Evolutionary conservation across 2,113 vertebrate genomes (phyloP), one percentile per base, ranked within the genome.

Genomic region (Tragelaphus imberbis): DNA sequence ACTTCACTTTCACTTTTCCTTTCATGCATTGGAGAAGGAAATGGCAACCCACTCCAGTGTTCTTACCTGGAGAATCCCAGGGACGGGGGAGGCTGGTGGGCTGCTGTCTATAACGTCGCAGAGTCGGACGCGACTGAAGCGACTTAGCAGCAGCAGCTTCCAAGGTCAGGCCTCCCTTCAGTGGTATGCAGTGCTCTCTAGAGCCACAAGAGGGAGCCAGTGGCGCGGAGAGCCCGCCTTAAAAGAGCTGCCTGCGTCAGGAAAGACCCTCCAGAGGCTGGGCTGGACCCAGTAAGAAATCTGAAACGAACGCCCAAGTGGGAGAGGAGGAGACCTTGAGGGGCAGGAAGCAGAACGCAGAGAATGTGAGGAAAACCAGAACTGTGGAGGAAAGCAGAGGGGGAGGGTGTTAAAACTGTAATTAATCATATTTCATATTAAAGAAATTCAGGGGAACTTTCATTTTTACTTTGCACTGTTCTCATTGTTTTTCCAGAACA

Each of bases 201-300:
- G 7, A n/a, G 30, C 96, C 98, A 98, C 97, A 65, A 96, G 98
- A 97, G 97, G 98, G 98, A 95, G 96, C 91, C 33, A 19, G 79
- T 40, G 79, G 36, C 21, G 49, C 79, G 7, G 75, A n/a, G 44
- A 96, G 89, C 44, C 28, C 2, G 2, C 16, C 10, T 82, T 27
- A 4, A 55, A 63, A 59, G 30, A 10, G 65, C 59, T 3, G 1
- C 55, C 17, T 0, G 59, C 27, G 0, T 9, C 7, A 2, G 16
- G 25, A 77, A 8, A 2, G 71, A 16, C 47, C 77, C 56, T 58
- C 9, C 63, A 1, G n/a, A 49, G 61, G 63, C 47, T 79, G 15
- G 7, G 7, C 27, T 16, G 94, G 86, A 65, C 23, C 86, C 82
- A 10, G 14, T n/a, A 40, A n/a, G 58, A 25, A 87, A 25, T 33